A percentile compares a stretch with the other conserved stretches of the same genome.
phyloP scores from a whole-genome alignment of 2,797 vertebrate genomes.

The Denticeps clupeoides region DNA sequence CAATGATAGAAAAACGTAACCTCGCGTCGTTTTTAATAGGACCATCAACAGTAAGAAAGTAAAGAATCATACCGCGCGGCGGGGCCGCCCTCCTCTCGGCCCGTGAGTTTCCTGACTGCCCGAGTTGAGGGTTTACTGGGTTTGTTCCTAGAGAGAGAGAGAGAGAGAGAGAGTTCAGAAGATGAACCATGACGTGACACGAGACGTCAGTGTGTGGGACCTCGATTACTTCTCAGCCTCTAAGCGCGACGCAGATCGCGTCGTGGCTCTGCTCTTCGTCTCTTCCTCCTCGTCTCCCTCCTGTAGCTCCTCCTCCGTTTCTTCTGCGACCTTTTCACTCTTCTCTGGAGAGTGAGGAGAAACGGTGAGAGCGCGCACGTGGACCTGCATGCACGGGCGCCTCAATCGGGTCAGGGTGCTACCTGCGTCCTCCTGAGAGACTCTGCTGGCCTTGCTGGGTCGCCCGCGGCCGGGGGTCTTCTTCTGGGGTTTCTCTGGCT shows the following conservation, averaged over 20 bases:
- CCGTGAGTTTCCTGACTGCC: constrained; percentile 66
- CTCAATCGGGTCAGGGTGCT: too few species aligned
- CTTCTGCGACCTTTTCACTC: constrained; percentile 44
- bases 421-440: constrained; percentile 41
- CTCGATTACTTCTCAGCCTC: constrained; percentile 89
- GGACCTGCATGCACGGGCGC: too few species aligned
- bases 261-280: constrained; percentile 64
- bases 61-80: constrained; percentile 60
- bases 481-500: constrained; percentile 29
- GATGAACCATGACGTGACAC: not conserved
- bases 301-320: constrained; percentile 56
- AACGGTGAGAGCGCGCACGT: not conserved
- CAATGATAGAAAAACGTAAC: not conserved
- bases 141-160: constrained; percentile 67
- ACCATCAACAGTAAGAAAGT: too few species aligned
- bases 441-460: constrained; percentile 34
- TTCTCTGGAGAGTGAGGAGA: constrained; percentile 28
- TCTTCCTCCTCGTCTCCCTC: constrained; percentile 62
- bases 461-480: constrained; percentile 48
- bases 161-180: constrained; percentile 25
- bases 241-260: constrained; percentile 70
- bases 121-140: constrained; percentile 76
- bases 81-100: constrained; percentile 56
- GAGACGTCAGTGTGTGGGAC: not conserved
- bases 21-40: not conserved